Conservation (phyloP, 2,888 invertebrate species). For the Hirtodrosophila confusa region DNA sequence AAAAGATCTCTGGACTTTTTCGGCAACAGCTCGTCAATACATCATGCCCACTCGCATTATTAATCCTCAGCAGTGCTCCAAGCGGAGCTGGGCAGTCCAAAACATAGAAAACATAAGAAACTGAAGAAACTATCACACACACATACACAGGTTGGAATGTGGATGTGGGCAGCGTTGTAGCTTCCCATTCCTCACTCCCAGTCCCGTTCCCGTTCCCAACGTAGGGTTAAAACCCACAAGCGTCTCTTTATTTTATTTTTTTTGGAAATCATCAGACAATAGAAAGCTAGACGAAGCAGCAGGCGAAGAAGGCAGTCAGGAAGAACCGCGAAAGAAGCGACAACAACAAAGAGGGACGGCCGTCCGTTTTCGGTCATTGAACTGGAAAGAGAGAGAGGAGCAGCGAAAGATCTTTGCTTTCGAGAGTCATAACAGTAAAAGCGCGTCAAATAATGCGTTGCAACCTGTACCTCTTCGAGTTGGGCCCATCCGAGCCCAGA, state of each 20-base stretch:
- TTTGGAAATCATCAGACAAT: slow-evolving; percentile 78
- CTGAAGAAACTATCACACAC: slow-evolving; percentile 38
- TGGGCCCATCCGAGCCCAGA: slow-evolving; percentile 5
- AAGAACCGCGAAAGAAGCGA: slow-evolving; percentile 77
- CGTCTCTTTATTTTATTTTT: slow-evolving; percentile 51
- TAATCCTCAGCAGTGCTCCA: slow-evolving; percentile 58
- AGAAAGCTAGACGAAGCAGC: slow-evolving; percentile 76
- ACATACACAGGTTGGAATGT: slow-evolving; percentile 53
- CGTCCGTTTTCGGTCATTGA: slow-evolving; percentile 74
- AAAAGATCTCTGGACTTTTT: slow-evolving; percentile 70
- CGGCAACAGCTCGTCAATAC: slow-evolving; percentile 69
- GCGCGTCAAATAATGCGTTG: slow-evolving; percentile 54
- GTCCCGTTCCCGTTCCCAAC: slow-evolving; percentile 42
- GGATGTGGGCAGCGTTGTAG: slow-evolving; percentile 58
- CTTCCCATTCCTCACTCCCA: slow-evolving; percentile 37
- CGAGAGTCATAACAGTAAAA: slow-evolving; percentile 71
- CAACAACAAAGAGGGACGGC: slow-evolving; percentile 56
- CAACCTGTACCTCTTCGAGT: slow-evolving; percentile 44
- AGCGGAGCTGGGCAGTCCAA: slow-evolving; percentile 26
- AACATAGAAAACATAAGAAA: slow-evolving; percentile 22
- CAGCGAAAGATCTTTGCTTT: slow-evolving; percentile 58
- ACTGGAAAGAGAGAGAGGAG: slow-evolving; percentile 39
- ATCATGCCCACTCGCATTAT: slow-evolving; percentile 69
- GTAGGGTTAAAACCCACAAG: slow-evolving; percentile 78
- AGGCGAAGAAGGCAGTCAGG: slow-evolving; percentile 75